Evolutionary conservation across 2,113 vertebrate genomes (phyloP), one percentile per base, ranked within the genome.

Genomic region (Noturus placidus): DNA sequence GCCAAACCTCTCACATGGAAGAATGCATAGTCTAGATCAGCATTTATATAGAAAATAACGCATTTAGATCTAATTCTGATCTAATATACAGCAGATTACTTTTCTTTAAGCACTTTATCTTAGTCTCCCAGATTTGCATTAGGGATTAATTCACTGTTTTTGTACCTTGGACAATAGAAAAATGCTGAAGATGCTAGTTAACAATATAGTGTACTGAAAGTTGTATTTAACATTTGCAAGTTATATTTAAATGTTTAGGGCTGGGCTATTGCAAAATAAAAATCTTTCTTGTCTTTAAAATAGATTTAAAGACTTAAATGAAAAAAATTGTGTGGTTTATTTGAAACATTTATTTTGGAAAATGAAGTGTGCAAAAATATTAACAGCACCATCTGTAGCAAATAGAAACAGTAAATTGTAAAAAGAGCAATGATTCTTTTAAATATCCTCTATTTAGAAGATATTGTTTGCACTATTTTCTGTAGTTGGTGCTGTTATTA

Each of bases 81-180:
- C 7, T 54, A 70, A 54, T 84, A 87, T 87, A 35, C 69, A 52
- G 33, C 87, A 65, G 72, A 38, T 89, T 65, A 87, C 77, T 87
- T 82, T 88, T 87, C 25, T 70, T 61, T 27, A n/a, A 81, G 19
- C 52, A 30, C 35, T 85, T 82, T 72, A 59, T 67, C 56, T 86
- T 46, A 87, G 87, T 42, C 15, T 87, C 9, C 78, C 90, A 91
- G 92, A 90, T 87, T 80, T 65, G 84, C 17, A 46, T 1, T 80
- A 65, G 83, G 89, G 91, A 92, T 92, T 89, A 91, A 92, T 91
- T 86, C 89, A 72, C 91, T 92, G 91, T 94, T 94, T 46, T 91
- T 94, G 92, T 88, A 14, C 67, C 69, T 65, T 88, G 65, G 63
- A 74, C 35, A 89, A 85, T 82, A 59, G 56, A 1, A 38, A 5